Conservation (phyloP, 2,797 vertebrate species). For the Lacerta viridis region DNA sequence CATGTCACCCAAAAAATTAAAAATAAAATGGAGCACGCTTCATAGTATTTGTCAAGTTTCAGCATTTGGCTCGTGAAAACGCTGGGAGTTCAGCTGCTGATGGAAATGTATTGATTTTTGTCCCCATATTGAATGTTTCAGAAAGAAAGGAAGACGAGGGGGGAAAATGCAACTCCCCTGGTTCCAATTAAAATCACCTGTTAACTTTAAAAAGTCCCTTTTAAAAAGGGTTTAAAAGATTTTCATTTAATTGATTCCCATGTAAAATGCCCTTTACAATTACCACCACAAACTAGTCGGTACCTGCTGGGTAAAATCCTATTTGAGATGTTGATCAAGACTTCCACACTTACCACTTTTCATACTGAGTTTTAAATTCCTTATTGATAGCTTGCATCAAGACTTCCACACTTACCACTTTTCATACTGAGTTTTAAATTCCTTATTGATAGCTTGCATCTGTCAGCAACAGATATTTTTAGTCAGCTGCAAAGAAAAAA, state of each 20-base stretch:
- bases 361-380: conserved; percentile 89
- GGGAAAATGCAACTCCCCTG: conserved; percentile 85
- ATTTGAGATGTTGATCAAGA: conserved; percentile 99
- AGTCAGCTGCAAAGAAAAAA: conserved; percentile 67
- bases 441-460: conserved; percentile 88
- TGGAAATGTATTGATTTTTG: conserved; percentile 84
- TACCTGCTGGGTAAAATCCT: conserved; percentile 97
- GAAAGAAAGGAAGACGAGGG: conserved; percentile 65
- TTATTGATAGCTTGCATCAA: conserved; percentile 89
- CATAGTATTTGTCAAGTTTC: conserved; percentile 69
- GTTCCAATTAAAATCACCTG: conserved; percentile 99
- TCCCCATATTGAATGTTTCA: conserved; percentile 91
- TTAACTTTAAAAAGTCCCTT: conserved; percentile 94
- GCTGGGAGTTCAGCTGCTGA: conserved; percentile 82
- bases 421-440: conserved; percentile 89
- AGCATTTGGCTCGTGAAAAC: conserved; percentile 74
- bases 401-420: conserved; percentile 93
- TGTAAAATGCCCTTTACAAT: conserved; percentile 94
- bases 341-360: conserved; percentile 92
- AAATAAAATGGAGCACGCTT: conserved; percentile 20
- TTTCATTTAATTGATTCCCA: conserved; percentile 97
- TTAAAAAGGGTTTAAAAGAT: conserved; percentile 98
- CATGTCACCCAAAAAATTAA: conserved; percentile 16
- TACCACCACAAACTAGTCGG: conserved; percentile 91
- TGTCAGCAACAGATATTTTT: conserved; percentile 85